Percentiles rank a stretch among this genome's conserved stretches.
These are phyloP conservation scores for Sarcophaga variegata DNA, from an alignment of 2,888 invertebrate genomes.

Conservation along the genomic window DNA sequence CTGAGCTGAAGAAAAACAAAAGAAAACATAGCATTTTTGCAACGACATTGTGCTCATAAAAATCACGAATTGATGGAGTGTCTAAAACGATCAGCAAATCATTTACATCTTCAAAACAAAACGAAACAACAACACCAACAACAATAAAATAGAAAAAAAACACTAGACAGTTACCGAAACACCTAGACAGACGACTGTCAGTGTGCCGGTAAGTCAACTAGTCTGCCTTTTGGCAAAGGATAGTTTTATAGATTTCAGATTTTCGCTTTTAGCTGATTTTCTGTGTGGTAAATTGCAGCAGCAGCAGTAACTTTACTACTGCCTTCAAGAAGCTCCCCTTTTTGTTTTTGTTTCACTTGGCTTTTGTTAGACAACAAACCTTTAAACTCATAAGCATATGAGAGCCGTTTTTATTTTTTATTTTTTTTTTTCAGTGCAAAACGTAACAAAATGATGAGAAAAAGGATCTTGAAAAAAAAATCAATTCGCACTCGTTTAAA, in stretches of 20 bases:
- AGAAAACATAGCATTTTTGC: constrained; percentile 60
- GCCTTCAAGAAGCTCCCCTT: constrained; percentile 51
- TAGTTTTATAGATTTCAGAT: neutral
- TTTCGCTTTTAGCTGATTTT: constrained; percentile 56
- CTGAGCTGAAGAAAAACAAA: constrained; percentile 56
- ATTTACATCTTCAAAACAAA: constrained; percentile 75
- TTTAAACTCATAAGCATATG: constrained; percentile 44
- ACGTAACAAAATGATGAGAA: constrained; percentile 41
- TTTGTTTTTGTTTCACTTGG: no score
- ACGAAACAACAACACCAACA: constrained; percentile 19
- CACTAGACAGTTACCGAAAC: constrained; percentile 17
- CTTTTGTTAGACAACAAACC: constrained; percentile 18
- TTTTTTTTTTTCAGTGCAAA: constrained; percentile 43
- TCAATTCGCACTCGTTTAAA: constrained; percentile 78
- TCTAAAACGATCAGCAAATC: constrained; percentile 80
- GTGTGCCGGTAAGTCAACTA: neutral
- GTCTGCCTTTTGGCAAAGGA: neutral
- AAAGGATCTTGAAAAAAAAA: constrained; percentile 66
- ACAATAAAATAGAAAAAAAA: neutral
- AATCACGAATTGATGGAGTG: constrained; percentile 81
- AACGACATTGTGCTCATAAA: constrained; percentile 79
- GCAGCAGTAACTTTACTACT: constrained; percentile 33
- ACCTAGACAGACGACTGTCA: constrained; percentile 25
- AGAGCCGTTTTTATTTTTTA: constrained; percentile 4
- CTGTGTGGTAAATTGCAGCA: constrained; percentile 30